These are phyloP conservation scores for Meiosimyza platycephala DNA, from an alignment of 2,888 invertebrate genomes.

Conservation along the genomic window DNA sequence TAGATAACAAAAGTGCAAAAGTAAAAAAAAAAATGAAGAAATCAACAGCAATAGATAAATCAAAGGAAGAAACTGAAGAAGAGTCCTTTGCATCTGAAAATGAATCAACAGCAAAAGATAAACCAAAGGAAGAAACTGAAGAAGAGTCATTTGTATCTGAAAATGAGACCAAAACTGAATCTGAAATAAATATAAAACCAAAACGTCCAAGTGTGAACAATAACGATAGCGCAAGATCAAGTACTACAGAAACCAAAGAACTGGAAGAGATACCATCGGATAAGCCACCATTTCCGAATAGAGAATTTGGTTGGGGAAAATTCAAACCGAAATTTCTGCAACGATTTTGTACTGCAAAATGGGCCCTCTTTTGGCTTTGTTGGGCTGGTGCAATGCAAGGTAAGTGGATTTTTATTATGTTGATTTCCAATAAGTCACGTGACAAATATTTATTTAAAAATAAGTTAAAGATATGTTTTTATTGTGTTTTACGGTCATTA, in stretches of 20 bases:
- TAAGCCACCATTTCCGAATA: too few species aligned
- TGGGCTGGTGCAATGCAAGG: conserved; percentile 85
- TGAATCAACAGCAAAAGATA: too few species aligned
- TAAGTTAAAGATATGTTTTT: background rate
- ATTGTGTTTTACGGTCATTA: background rate
- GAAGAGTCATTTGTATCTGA: too few species aligned
- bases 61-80: background rate
- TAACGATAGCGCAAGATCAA: conserved; percentile 56
- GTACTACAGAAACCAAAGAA: conserved; percentile 31
- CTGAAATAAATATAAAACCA: too few species aligned
- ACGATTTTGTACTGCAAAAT: conserved; percentile 78
- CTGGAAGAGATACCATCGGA: too few species aligned
- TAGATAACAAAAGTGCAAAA: conserved; percentile 4
- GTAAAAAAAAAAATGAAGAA: conserved; percentile 20
- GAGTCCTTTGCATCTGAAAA: background rate
- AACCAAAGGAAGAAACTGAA: too few species aligned
- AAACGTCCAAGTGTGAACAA: conserved; percentile 51
- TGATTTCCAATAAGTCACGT: too few species aligned
- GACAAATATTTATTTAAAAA: too few species aligned
- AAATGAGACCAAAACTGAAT: too few species aligned
- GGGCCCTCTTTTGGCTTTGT: conserved; percentile 85
- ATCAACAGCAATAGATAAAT: background rate
- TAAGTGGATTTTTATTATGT: conserved; percentile 57
- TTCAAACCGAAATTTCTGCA: conserved; percentile 76
- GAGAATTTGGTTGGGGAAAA: conserved; percentile 75